phyloP scores from a whole-genome alignment of 2,888 invertebrate genomes.

The Tineola bisselliella region DNA sequence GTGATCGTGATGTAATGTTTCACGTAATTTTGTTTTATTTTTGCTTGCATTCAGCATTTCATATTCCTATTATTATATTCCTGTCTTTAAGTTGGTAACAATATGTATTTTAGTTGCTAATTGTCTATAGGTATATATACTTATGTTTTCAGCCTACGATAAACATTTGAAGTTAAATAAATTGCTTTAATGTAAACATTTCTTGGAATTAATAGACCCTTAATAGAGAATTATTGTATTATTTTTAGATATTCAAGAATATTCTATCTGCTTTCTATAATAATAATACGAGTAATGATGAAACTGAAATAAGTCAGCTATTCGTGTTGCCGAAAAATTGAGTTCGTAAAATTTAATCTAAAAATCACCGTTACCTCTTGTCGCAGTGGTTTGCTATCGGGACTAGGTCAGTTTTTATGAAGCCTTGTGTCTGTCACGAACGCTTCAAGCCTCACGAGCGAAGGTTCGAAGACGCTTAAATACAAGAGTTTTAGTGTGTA shows the following conservation, averaged over 20 bases:
- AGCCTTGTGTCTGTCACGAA: constrained; percentile 15
- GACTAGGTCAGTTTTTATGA: constrained; percentile 63
- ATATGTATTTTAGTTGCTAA: too few relatives aligned
- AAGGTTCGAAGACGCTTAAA: not conserved
- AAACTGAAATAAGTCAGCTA: too few relatives aligned
- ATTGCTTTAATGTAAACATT: too few relatives aligned
- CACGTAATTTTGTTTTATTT: not conserved
- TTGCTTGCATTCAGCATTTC: not conserved
- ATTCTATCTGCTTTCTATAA: too few relatives aligned
- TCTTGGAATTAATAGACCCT: too few relatives aligned
- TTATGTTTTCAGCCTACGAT: too few relatives aligned
- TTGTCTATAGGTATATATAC: too few relatives aligned
- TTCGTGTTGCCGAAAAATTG: not conserved
- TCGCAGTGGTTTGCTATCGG: constrained; percentile 57
- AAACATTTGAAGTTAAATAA: too few relatives aligned
- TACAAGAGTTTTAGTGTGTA: not conserved
- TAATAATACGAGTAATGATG: too few relatives aligned
- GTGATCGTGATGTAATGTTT: not conserved
- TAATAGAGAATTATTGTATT: too few relatives aligned
- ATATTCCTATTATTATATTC: not conserved
- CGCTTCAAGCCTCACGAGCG: not conserved
- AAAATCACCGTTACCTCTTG: constrained; percentile 41
- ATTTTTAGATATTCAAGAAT: too few relatives aligned
- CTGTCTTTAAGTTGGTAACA: not conserved
- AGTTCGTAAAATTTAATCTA: constrained; percentile 44